Conservation (phyloP, 2,888 invertebrate species). For the Cheilosia scutellata region DNA sequence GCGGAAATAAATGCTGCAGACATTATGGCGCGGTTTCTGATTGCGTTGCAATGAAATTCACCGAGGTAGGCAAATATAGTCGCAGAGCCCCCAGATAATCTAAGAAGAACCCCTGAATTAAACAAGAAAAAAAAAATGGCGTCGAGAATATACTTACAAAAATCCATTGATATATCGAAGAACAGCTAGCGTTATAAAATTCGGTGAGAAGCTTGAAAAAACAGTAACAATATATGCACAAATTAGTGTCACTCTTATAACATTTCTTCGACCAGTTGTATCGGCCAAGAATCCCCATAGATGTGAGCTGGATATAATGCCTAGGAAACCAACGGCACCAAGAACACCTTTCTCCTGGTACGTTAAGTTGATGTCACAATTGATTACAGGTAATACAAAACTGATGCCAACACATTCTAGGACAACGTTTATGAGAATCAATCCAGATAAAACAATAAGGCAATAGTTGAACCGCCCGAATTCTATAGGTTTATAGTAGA, state of each 20-base stretch:
- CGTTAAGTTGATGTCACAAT: constrained; percentile 83
- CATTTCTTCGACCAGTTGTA: constrained; percentile 84
- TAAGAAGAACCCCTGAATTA: constrained; percentile 46
- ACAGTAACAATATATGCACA: constrained; percentile 84
- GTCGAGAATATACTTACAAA: constrained; percentile 84
- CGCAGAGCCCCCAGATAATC: constrained; percentile 84
- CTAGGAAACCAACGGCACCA: constrained; percentile 82
- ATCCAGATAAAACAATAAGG: constrained; percentile 84
- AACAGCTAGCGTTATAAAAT: constrained; percentile 84
- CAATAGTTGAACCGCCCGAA: constrained; percentile 85
- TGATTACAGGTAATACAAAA: constrained; percentile 85
- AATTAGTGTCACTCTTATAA: constrained; percentile 84
- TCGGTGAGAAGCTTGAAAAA: constrained; percentile 84
- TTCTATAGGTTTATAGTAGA: constrained; percentile 79
- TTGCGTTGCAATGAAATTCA: constrained; percentile 84
- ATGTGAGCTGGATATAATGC: constrained; percentile 85
- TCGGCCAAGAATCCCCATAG: constrained; percentile 86
- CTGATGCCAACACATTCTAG: constrained; percentile 84
- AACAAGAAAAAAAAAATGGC: constrained; percentile 41
- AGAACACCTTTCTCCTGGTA: constrained; percentile 83
- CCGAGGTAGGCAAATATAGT: constrained; percentile 85
- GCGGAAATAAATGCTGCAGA: constrained; percentile 81
- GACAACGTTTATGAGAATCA: constrained; percentile 84
- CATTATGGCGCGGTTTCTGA: constrained; percentile 83
- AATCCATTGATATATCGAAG: constrained; percentile 85